Evolutionary conservation across 1,140 invertebrate genomes (phyloP).

Genomic region (Aphelinus atriplicis): DNA sequence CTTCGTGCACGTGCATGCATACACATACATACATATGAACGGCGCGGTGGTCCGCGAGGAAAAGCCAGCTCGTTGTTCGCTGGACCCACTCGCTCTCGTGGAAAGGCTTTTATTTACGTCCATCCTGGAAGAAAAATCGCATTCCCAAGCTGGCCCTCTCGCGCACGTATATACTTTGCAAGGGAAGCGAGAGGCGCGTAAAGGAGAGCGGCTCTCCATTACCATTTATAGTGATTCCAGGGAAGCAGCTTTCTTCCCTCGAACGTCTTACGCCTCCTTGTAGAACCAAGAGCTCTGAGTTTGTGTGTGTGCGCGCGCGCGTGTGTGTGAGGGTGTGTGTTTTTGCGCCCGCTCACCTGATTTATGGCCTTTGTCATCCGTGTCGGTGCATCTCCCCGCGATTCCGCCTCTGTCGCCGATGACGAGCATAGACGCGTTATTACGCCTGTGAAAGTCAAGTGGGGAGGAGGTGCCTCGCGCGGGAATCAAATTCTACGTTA

Average conservation of each 20-base stretch:
- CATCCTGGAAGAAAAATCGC: constrained; percentile 56
- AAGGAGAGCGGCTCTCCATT: constrained; percentile 55
- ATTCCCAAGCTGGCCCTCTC: constrained; percentile 53
- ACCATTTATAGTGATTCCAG: constrained; percentile 65
- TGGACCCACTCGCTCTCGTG: too few relatives aligned
- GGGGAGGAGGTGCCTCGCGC: constrained; percentile 11
- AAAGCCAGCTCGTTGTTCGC: too few relatives aligned
- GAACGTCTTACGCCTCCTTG: constrained; percentile 36
- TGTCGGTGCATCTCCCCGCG: constrained; percentile 40
- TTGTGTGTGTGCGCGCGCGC: not conserved
- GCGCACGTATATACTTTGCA: constrained; percentile 1
- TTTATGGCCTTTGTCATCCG: constrained; percentile 53
- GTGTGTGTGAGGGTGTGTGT: constrained; percentile 14
- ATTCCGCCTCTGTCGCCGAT: constrained; percentile 18
- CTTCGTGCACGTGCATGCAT: too few relatives aligned
- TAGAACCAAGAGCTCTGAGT: not conserved
- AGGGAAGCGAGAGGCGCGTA: constrained; percentile 4
- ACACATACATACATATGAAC: too few relatives aligned
- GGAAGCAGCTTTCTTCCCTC: constrained; percentile 47
- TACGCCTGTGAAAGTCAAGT: constrained; percentile 6
- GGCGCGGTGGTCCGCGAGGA: too few relatives aligned
- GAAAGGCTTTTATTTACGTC: constrained; percentile 54
- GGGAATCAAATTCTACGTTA: constrained; percentile 28
- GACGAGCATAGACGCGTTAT: constrained; percentile 10
- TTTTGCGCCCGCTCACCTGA: constrained; percentile 32